Evolutionary conservation across 2,888 invertebrate species (phyloP).

Genomic region (Yponomeuta plumbellus): DNA sequence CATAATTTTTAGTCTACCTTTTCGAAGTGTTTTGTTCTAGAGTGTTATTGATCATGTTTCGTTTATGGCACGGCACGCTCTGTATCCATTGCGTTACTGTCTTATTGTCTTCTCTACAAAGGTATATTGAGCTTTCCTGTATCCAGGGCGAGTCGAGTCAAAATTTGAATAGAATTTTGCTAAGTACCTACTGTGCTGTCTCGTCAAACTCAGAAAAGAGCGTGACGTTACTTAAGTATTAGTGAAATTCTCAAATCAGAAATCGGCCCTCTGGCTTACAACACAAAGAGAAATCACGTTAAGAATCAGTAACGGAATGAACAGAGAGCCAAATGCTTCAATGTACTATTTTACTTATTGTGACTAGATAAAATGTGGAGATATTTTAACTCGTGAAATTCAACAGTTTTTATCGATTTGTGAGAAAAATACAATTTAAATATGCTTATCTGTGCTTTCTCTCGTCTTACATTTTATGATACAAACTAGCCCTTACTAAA

Average conservation of each 20-base stretch:
- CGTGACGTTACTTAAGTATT: too few relatives aligned
- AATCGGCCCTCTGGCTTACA: too few relatives aligned
- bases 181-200: too few relatives aligned
- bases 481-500: slow-evolving; percentile 46
- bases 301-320: not conserved
- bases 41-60: slow-evolving; percentile 18
- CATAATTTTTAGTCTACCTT: slow-evolving; percentile 27
- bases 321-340: slow-evolving; percentile 27
- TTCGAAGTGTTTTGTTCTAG: slow-evolving; percentile 44
- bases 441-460: slow-evolving; percentile 9
- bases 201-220: too few relatives aligned
- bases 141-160: too few relatives aligned
- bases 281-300: too few relatives aligned
- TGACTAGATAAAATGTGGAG: slow-evolving; percentile 49
- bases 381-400: slow-evolving; percentile 32
- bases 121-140: too few relatives aligned
- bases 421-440: slow-evolving; percentile 4
- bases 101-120: not conserved
- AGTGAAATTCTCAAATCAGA: too few relatives aligned
- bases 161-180: too few relatives aligned
- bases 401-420: slow-evolving; percentile 30
- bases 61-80: slow-evolving; percentile 48
- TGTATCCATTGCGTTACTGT: not conserved
- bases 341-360: slow-evolving; percentile 28
- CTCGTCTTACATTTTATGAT: slow-evolving; percentile 29